Evolutionary conservation across 2,113 vertebrate genomes (phyloP).

Genomic region (Antennarius striatus): DNA sequence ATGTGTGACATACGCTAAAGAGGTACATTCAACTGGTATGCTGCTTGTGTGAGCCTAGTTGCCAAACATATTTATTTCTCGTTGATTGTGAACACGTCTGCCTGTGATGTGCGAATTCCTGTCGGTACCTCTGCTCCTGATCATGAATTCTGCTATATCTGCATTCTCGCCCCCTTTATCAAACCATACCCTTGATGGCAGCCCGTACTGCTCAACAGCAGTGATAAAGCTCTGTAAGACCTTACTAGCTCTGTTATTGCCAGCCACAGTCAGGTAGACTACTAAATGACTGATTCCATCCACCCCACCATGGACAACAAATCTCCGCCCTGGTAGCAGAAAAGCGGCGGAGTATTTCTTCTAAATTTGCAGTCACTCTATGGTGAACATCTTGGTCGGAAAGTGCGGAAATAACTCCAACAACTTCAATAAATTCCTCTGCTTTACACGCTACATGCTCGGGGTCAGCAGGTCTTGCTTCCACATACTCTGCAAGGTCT

Average conservation of each 20-base stretch:
- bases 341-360: too few species aligned
- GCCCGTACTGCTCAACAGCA: conserved; percentile 17
- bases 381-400: too few species aligned
- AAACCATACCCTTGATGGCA: too few species aligned
- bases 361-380: too few species aligned
- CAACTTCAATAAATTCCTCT: too few species aligned
- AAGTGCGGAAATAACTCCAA: too few species aligned
- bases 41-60: conserved; percentile 1
- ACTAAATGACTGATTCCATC: conserved; percentile 31
- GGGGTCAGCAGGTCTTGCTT: too few species aligned
- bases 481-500: too few species aligned
- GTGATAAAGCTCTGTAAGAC: conserved; percentile 14
- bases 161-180: background rate
- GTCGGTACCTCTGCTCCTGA: conserved; percentile 13
- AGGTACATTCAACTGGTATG: conserved; percentile 7
- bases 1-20: conserved; percentile 14
- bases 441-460: too few species aligned
- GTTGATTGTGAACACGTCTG: conserved; percentile 22
- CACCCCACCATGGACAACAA: conserved; percentile 35
- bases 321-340: too few species aligned
- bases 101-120: conserved; percentile 33
- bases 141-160: conserved; percentile 27
- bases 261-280: conserved; percentile 27
- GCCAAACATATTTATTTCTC: conserved; percentile 14
- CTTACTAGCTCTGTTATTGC: conserved; percentile 18